Percentiles rank a stretch among this genome's conserved stretches.
phyloP scores from a whole-genome alignment of 2,888 invertebrate genomes.

The Dasysyrphus albostriatus region DNA sequence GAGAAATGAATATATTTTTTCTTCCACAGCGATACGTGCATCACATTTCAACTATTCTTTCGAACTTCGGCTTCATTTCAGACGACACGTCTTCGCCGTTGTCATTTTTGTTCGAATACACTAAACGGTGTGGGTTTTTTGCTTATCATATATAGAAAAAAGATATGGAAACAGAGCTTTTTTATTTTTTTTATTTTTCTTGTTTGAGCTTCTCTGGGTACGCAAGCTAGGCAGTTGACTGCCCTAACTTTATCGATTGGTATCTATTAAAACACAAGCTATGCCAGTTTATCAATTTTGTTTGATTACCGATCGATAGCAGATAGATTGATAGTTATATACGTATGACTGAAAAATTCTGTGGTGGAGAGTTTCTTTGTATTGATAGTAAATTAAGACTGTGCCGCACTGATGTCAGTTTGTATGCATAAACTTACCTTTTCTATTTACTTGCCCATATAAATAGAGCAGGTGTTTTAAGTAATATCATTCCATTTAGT shows the following conservation, averaged over 20 bases:
- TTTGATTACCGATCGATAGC: slow-evolving; percentile 20
- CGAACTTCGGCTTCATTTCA: slow-evolving; percentile 62
- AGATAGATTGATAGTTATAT: background rate
- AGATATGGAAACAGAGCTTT: slow-evolving; percentile 58
- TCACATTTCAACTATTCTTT: slow-evolving; percentile 55
- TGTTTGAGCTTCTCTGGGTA: background rate
- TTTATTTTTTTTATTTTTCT: slow-evolving; percentile 30
- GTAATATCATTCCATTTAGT: slow-evolving; percentile 24
- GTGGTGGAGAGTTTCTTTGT: slow-evolving; percentile 12
- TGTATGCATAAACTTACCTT: slow-evolving; percentile 42
- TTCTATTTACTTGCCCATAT: slow-evolving; percentile 20
- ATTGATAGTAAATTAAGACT: slow-evolving; percentile 16
- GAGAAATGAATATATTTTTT: slow-evolving; percentile 7
- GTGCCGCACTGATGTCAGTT: background rate
- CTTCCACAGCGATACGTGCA: slow-evolving; percentile 29
- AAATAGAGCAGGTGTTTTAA: slow-evolving; percentile 18
- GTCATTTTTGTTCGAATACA: slow-evolving; percentile 45
- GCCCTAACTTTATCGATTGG: slow-evolving; percentile 12
- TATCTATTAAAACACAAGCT: slow-evolving; percentile 33
- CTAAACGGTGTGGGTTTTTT: slow-evolving; percentile 19
- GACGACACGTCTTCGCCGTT: slow-evolving; percentile 74
- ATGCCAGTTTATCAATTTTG: slow-evolving; percentile 18
- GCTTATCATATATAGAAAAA: slow-evolving; percentile 77
- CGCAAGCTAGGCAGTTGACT: slow-evolving; percentile 29
- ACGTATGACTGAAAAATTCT: background rate